Conservation (phyloP, 2,888 invertebrate species). For the Heterodera filipjevi region DNA sequence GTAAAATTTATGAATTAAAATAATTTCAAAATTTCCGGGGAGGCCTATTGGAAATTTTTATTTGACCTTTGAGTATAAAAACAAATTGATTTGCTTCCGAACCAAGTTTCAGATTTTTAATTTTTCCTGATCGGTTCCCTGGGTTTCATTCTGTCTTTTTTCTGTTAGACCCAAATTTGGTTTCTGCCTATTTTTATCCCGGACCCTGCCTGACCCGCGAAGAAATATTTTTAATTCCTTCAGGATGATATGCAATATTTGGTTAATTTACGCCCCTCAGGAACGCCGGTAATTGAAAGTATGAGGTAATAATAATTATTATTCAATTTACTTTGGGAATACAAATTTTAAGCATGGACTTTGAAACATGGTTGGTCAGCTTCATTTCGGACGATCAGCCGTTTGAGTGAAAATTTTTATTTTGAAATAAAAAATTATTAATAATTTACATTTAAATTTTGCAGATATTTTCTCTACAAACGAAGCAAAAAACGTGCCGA, state of each 20-base stretch:
- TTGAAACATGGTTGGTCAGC: slow-evolving; percentile 62
- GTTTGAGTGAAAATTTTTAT: slow-evolving; percentile 44
- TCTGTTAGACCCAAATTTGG: too few relatives aligned
- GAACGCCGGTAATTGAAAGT: slow-evolving; percentile 47
- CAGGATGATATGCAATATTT: slow-evolving; percentile 50
- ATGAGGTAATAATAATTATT: slow-evolving; percentile 37
- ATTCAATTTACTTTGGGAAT: slow-evolving; percentile 6
- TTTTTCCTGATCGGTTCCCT: too few relatives aligned
- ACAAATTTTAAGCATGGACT: slow-evolving; percentile 44
- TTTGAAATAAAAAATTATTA: background rate
- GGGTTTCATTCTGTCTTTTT: too few relatives aligned
- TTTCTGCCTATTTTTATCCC: too few relatives aligned
- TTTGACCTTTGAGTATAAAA: too few relatives aligned
- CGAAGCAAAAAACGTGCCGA: slow-evolving; percentile 54
- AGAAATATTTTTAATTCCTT: background rate
- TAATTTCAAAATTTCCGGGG: too few relatives aligned
- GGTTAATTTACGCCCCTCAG: slow-evolving; percentile 60
- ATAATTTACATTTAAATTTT: background rate
- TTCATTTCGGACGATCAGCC: slow-evolving; percentile 61
- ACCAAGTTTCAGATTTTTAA: too few relatives aligned
- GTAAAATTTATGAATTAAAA: too few relatives aligned
- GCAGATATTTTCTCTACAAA: slow-evolving; percentile 46
- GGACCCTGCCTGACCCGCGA: too few relatives aligned
- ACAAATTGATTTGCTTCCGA: too few relatives aligned
- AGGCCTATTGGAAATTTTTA: too few relatives aligned